Percentiles rank a stretch among this genome's conserved stretches.
Evolutionary conservation across 2,888 invertebrate genomes (phyloP).

Genomic region (Catocala sponsa): DNA sequence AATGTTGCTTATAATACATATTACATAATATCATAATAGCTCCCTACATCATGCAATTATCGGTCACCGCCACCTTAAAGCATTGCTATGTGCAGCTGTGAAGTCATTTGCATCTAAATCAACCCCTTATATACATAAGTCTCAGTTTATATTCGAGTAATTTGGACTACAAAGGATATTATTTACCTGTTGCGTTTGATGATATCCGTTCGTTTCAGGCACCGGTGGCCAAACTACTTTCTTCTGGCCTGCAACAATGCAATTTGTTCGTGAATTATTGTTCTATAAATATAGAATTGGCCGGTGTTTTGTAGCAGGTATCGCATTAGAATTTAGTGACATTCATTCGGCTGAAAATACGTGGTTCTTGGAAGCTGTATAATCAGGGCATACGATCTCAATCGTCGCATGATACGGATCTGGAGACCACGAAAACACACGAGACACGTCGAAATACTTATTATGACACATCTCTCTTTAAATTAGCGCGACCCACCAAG

Average conservation of each 20-base stretch:
- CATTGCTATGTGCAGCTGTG: slow-evolving; percentile 76
- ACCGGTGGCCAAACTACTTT: slow-evolving; percentile 96
- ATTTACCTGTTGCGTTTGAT: slow-evolving; percentile 89
- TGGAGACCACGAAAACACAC: slow-evolving; percentile 63
- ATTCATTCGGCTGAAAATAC: slow-evolving; percentile 35
- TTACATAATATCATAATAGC: slow-evolving; percentile 38
- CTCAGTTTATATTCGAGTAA: slow-evolving; percentile 7
- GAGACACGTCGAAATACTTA: slow-evolving; percentile 67
- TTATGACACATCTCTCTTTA: slow-evolving; percentile 81
- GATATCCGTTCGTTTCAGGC: slow-evolving; percentile 90
- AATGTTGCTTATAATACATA: slow-evolving; percentile 63
- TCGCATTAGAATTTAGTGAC: slow-evolving; percentile 25
- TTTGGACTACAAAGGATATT: slow-evolving; percentile 13
- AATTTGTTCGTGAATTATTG: slow-evolving; percentile 28
- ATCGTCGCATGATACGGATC: slow-evolving; percentile 60
- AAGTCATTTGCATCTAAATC: slow-evolving; percentile 59
- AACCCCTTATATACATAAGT: slow-evolving; percentile 56
- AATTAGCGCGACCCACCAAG: slow-evolving; percentile 78
- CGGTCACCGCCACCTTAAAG: slow-evolving; percentile 66
- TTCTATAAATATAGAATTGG: slow-evolving; percentile 32
- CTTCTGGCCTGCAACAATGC: slow-evolving; percentile 91
- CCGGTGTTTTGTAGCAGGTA: slow-evolving; percentile 20
- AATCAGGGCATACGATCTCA: slow-evolving; percentile 60
- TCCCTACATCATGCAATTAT: slow-evolving; percentile 65
- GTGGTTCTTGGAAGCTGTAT: slow-evolving; percentile 41